A percentile compares a stretch with the other conserved stretches of the same genome.
Conservation (phyloP, 53 echinoderm and acorn worm species). For the Arbacia lixula region DNA sequence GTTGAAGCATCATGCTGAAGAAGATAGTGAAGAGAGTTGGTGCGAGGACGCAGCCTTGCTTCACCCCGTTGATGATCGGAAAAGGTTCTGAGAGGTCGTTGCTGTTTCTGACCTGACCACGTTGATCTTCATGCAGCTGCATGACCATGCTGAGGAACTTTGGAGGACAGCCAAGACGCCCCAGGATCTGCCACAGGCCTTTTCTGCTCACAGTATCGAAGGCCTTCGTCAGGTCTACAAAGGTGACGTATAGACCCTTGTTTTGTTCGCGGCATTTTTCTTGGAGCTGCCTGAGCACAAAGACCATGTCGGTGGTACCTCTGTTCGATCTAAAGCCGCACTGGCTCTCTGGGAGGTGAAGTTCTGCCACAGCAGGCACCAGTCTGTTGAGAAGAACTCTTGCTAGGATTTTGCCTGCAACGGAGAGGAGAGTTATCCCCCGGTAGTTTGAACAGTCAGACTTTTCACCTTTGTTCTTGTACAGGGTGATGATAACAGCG, state of each 20-base stretch:
- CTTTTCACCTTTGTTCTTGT: conserved; percentile 54
- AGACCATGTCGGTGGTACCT: conserved; percentile 60
- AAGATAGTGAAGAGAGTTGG: too few relatives aligned
- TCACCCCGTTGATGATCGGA: conserved; percentile 55
- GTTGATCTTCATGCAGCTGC: conserved; percentile 61
- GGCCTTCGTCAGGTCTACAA: conserved; percentile 43
- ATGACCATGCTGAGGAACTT: conserved; percentile 56
- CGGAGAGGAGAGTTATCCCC: conserved; percentile 51
- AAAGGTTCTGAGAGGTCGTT: conserved; percentile 30
- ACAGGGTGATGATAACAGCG: conserved; percentile 42
- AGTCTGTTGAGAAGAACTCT: conserved; percentile 51
- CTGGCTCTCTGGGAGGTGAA: conserved; percentile 60
- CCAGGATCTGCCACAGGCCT: conserved; percentile 57
- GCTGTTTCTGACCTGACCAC: conserved; percentile 39
- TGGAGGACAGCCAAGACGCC: conserved; percentile 52
- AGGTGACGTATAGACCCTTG: conserved; percentile 36
- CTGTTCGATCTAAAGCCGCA: conserved; percentile 65
- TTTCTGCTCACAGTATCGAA: conserved; percentile 54
- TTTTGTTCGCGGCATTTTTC: conserved; percentile 61
- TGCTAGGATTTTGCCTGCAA: conserved; percentile 45
- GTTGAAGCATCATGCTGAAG: conserved; percentile 30
- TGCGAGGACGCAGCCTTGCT: conserved; percentile 75
- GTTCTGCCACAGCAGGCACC: conserved; percentile 32
- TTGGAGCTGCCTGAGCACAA: conserved; percentile 57
- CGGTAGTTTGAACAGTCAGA: conserved; percentile 60